Evolutionary conservation across 2,113 vertebrate genomes (phyloP).

Genomic region (Microtus ochrogaster): DNA sequence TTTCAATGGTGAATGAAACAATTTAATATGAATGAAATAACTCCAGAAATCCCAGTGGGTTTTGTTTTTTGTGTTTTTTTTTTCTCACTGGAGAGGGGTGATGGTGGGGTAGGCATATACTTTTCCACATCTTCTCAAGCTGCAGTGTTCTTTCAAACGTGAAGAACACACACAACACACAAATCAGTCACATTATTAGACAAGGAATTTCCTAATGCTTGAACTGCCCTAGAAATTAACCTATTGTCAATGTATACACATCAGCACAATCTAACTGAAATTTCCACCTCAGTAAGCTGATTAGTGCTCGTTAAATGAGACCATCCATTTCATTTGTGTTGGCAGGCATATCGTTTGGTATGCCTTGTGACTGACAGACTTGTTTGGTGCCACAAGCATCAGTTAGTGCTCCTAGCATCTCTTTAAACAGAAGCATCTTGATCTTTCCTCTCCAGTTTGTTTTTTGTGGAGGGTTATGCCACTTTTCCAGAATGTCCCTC

Average conservation of each 20-base stretch:
- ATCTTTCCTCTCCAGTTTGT: not conserved
- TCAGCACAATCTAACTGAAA: conserved; percentile 56
- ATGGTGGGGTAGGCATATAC: not conserved
- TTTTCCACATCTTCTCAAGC: not conserved
- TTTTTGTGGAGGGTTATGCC: not conserved
- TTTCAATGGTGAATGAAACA: not conserved
- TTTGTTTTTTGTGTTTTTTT: not conserved
- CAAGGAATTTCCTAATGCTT: conserved; percentile 63
- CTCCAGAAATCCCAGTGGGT: not conserved
- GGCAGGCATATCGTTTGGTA: conserved; percentile 44
- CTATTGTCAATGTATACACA: conserved; percentile 60
- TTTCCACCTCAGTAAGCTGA: conserved; percentile 70
- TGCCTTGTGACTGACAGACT: conserved; percentile 29
- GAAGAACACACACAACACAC: conserved; percentile 52
- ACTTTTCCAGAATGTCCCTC: not conserved
- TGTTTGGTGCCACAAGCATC: conserved; percentile 5
- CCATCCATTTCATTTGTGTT: conserved; percentile 56
- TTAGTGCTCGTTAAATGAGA: conserved; percentile 67
- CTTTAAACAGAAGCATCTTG: not conserved
- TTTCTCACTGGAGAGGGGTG: not conserved
- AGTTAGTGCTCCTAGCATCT: not conserved
- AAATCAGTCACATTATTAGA: conserved; percentile 64
- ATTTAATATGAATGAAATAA: not conserved
- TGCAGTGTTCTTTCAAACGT: conserved; percentile 45
- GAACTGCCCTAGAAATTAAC: conserved; percentile 73